These are phyloP conservation scores for Eupithecia tripunctaria DNA, from an alignment of 2,888 invertebrate species.

Conservation along the genomic window DNA sequence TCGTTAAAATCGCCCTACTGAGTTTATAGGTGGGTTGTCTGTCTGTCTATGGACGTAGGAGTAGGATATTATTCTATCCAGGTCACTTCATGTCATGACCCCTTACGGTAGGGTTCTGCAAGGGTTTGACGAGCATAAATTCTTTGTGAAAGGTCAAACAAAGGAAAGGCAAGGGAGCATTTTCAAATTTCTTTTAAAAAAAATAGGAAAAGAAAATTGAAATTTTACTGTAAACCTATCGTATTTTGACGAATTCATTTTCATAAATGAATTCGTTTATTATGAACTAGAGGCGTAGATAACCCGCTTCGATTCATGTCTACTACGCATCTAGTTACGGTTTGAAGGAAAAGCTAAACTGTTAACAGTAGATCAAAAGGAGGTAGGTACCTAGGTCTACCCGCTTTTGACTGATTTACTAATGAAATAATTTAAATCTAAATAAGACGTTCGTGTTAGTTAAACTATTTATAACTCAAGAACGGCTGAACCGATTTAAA, in stretches of 20 bases:
- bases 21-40: constrained; percentile 10
- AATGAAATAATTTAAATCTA: neutral
- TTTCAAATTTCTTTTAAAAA: constrained; percentile 13
- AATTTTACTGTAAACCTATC: neutral
- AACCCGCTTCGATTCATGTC: too few species aligned
- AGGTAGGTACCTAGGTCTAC: too few species aligned
- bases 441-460: too few species aligned
- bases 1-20: constrained; percentile 7
- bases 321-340: neutral
- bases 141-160: constrained; percentile 36
- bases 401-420: neutral
- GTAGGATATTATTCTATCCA: constrained; percentile 30
- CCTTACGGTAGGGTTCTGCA: constrained; percentile 46
- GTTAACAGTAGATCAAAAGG: neutral
- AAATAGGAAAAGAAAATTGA: neutral
- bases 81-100: constrained; percentile 50
- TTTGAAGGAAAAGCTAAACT: neutral
- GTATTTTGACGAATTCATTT: neutral
- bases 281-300: too few species aligned
- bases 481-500: too few species aligned
- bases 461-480: too few species aligned
- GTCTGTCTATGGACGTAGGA: constrained; percentile 13
- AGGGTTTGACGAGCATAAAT: constrained; percentile 42
- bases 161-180: constrained; percentile 17
- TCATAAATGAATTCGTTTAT: neutral